Percentiles rank a stretch among this genome's conserved stretches.
Evolutionary conservation across 2,888 invertebrate species (phyloP).

Genomic region (Torymus texanus): DNA sequence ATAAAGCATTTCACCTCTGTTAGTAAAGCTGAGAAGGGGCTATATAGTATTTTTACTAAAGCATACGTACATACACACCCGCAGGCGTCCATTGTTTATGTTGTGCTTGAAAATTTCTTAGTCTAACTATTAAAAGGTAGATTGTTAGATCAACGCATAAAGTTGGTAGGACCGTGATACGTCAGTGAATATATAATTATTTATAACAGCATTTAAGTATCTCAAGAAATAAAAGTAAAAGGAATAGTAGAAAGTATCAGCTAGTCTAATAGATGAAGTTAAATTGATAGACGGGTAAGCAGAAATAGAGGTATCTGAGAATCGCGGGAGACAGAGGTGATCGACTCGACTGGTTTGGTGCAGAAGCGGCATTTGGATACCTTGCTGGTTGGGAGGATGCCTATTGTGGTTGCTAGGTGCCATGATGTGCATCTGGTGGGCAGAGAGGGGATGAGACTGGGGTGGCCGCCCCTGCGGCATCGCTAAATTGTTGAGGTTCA

Average conservation of each 20-base stretch:
- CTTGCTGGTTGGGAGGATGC: conserved; percentile 73
- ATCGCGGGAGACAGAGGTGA: not conserved
- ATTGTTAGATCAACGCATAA: conserved; percentile 14
- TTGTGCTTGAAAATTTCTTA: conserved; percentile 25
- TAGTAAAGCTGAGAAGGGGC: conserved; percentile 43
- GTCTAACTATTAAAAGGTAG: not conserved
- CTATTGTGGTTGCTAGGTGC: conserved; percentile 75
- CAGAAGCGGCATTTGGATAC: conserved; percentile 74
- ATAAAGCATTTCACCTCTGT: conserved; percentile 35
- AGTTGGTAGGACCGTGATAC: too few species aligned
- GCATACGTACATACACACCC: not conserved
- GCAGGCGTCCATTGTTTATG: not conserved
- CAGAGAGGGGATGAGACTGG: conserved; percentile 57
- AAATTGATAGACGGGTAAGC: too few species aligned
- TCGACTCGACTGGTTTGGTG: conserved; percentile 70
- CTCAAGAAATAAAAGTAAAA: too few species aligned
- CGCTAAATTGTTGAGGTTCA: conserved; percentile 75
- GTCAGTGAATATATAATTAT: too few species aligned
- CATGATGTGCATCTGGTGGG: conserved; percentile 74
- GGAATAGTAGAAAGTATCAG: too few species aligned
- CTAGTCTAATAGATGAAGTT: too few species aligned
- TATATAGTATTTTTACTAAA: conserved; percentile 18
- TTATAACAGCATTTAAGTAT: too few species aligned
- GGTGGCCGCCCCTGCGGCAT: conserved; percentile 72
- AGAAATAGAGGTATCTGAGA: too few species aligned